Evolutionary conservation across 2,113 vertebrate genomes (phyloP), one percentile per base, ranked within the genome.

Genomic region (Lampris incognitus): DNA sequence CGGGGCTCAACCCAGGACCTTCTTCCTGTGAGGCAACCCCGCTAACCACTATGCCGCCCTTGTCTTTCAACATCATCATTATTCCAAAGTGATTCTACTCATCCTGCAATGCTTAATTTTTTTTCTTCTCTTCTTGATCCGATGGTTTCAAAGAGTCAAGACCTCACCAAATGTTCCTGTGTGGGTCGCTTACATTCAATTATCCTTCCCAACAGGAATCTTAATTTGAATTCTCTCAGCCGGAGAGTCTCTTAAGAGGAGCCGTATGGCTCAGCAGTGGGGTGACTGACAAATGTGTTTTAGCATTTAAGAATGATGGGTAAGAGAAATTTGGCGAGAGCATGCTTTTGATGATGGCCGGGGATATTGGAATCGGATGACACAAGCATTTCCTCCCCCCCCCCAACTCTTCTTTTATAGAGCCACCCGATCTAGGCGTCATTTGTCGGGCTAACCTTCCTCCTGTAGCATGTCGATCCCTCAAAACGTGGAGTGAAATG

Each of bases 241-340:
- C 51, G 41, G 74, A 66, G 42, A 67, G 39, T 65, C 71, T 68
- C 6, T 24, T 69, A 49, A 62, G 13, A 48, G 3, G 37, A 66
- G 72, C 42, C 2, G 54, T 1, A 6, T 72, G 85, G 78, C 50
- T 85, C 44, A 56, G 82, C 72, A 67, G 49, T 72, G 75, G 64
- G 11, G 78, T 59, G 85, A 86, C 74, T 88, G 80, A 63, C 77
- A 87, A 93, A 93, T 93, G 91, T 93, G 91, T 93, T 93, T 87
- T 91, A 93, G 90, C 91, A 92, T 92, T 93, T 93, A 57, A 65
- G 69, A 59, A 11, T 56, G 37, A 46, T 24, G 24, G 24, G 24
- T 24, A 48, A 46, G 63, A 44, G 8, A 46, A 7, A 24, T 5
- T 40, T 11, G 37, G 54, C 59, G 74, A 78, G 79, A 38, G 79